Evolutionary conservation across 2,113 vertebrate genomes (phyloP).

Genomic region (Thunnus maccoyii): DNA sequence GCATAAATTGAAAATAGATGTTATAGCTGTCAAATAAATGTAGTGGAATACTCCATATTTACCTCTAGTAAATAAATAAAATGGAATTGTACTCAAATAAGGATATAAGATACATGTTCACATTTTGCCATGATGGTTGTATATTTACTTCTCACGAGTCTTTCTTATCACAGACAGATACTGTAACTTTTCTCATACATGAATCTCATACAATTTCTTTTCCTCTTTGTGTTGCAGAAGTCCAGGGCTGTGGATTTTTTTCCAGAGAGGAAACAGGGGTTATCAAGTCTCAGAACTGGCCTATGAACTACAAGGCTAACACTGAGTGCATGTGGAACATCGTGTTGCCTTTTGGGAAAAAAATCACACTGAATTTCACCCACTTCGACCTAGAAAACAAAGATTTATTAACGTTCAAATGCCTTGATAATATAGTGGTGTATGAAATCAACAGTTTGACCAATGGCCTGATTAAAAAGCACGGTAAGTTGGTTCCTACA

Average conservation of each 20-base stretch:
- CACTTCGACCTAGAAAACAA: conserved; percentile 82
- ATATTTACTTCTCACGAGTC: not conserved
- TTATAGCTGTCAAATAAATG: too few relatives aligned
- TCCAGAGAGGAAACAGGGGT: conserved; percentile 77
- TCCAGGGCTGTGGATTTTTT: conserved; percentile 82
- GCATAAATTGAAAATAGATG: too few relatives aligned
- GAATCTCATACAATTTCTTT: conserved; percentile 1
- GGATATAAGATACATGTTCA: not conserved
- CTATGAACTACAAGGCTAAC: conserved; percentile 82
- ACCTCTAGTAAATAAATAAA: not conserved
- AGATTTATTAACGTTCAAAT: conserved; percentile 64
- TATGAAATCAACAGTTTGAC: conserved; percentile 68
- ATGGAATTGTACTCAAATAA: too few relatives aligned
- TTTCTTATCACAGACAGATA: conserved; percentile 10
- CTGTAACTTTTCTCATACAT: not conserved
- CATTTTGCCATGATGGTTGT: not conserved
- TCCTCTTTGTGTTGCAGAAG: conserved; percentile 72
- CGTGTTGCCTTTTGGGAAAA: conserved; percentile 65
- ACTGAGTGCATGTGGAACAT: conserved; percentile 84
- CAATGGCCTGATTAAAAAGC: conserved; percentile 46
- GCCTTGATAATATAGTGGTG: conserved; percentile 75
- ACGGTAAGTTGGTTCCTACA: conserved; percentile 64
- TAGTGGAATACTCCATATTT: not conserved
- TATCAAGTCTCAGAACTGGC: conserved; percentile 84
- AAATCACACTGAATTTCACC: conserved; percentile 81